A percentile compares a stretch with the other conserved stretches of the same genome.
phyloP scores from a whole-genome alignment of 1,140 invertebrate genomes.

The Drosophila insularis region DNA sequence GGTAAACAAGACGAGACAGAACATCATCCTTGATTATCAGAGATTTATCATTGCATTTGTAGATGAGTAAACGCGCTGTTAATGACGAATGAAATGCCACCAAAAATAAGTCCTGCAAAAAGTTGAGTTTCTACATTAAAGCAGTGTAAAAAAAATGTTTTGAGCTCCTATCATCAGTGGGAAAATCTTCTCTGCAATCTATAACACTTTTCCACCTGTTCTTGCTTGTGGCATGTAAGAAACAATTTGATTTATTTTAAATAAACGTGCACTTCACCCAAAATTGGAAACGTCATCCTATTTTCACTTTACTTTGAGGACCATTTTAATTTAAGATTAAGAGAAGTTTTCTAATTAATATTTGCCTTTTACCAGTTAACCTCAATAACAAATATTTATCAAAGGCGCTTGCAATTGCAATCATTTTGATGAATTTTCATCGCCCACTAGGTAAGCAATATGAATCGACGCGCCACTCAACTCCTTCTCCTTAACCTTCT shows the following conservation, averaged over 20 bases:
- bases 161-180: no score
- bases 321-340: not conserved
- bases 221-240: no score
- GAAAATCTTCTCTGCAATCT: no score
- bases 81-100: not conserved
- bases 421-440: conserved; percentile 24
- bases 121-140: not conserved
- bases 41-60: conserved; percentile 7
- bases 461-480: not conserved
- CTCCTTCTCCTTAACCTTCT: not conserved
- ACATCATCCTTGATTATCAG: conserved; percentile 6
- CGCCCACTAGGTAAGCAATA: conserved; percentile 41
- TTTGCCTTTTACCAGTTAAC: not conserved
- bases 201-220: no score
- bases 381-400: conserved; percentile 25
- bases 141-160: not conserved
- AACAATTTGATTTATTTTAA: no score
- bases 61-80: not conserved
- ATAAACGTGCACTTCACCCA: no score
- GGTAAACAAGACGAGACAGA: not conserved
- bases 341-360: not conserved
- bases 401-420: conserved; percentile 13
- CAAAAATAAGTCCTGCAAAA: not conserved
- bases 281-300: not conserved
- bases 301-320: not conserved